Conservation (phyloP, 2,797 vertebrate genomes). For the Neosilurus mollespiculum region DNA sequence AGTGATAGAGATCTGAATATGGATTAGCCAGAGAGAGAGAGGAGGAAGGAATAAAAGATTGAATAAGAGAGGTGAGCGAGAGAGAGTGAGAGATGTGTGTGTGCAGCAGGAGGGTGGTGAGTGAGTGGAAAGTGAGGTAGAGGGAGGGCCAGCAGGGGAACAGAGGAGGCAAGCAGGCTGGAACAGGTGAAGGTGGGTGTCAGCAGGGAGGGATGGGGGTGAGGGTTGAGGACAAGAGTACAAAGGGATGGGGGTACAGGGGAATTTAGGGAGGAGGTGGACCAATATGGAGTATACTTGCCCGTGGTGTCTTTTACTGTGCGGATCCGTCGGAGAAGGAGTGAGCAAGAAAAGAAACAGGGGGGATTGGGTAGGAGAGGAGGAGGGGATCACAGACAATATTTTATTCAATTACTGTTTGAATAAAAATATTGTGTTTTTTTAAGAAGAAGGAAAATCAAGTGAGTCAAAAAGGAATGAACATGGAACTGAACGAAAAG, state of each 20-base stretch:
- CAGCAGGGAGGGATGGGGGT: constrained; percentile 59
- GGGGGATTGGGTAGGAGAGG: constrained; percentile 82
- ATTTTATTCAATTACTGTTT: constrained; percentile 99
- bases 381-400: constrained; percentile 95
- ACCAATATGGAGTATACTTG: constrained; percentile 99
- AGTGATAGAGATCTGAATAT: constrained; percentile 41
- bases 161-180: constrained; percentile 75
- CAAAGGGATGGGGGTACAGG: constrained; percentile 60
- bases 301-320: constrained; percentile 94
- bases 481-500: constrained; percentile 50
- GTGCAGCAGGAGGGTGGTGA: constrained; percentile 75
- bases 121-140: constrained; percentile 54
- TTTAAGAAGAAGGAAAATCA: constrained; percentile 71
- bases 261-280: constrained; percentile 88
- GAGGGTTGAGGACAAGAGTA: constrained; percentile 63
- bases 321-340: constrained; percentile 99
- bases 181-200: constrained; percentile 66
- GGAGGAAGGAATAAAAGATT: constrained; percentile 56
- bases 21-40: constrained; percentile 26
- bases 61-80: constrained; percentile 67
- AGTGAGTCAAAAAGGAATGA: constrained; percentile 84
- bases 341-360: constrained; percentile 99
- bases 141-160: constrained; percentile 65
- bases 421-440: constrained; percentile 99
- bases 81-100: constrained; percentile 79